These are phyloP conservation scores for Ophthalmotilapia sp. DNA, from an alignment of 2,113 vertebrate species.

Conservation along the genomic window DNA sequence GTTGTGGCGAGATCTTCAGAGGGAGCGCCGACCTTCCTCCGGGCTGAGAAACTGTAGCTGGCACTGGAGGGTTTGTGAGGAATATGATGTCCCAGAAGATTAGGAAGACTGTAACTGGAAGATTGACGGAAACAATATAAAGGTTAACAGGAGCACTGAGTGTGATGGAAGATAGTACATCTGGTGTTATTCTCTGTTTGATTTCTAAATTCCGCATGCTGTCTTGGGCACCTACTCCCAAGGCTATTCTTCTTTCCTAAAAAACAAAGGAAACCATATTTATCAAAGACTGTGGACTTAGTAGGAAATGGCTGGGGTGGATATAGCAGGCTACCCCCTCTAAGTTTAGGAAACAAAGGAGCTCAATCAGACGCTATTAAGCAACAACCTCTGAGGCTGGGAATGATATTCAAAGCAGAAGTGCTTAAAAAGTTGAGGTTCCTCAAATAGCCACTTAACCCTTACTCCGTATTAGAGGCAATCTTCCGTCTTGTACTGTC, in stretches of 20 bases:
- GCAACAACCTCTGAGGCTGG: background rate
- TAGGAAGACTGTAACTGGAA: slow-evolving; percentile 76
- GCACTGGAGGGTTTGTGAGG: slow-evolving; percentile 75
- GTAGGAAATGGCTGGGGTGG: background rate
- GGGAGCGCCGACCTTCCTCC: slow-evolving; percentile 41
- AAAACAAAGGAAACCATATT: background rate
- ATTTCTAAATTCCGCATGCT: background rate
- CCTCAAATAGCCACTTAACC: background rate
- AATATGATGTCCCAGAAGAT: slow-evolving; percentile 72
- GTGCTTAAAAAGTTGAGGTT: background rate
- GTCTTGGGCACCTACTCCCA: background rate
- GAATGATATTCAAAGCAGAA: background rate
- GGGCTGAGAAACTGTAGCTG: slow-evolving; percentile 68
- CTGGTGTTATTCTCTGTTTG: background rate
- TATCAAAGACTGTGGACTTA: background rate
- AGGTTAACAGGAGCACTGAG: background rate
- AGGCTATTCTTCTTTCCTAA: background rate
- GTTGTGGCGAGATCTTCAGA: slow-evolving; percentile 73
- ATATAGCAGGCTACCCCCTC: background rate
- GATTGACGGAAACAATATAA: background rate
- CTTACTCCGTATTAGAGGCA: background rate
- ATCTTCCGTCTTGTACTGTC: background rate
- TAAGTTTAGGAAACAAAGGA: background rate
- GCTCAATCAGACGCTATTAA: background rate
- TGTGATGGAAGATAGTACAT: background rate